These are phyloP conservation scores for Ailuropoda melanoleuca DNA, from an alignment of 2,113 vertebrate genomes.

Conservation along the genomic window DNA sequence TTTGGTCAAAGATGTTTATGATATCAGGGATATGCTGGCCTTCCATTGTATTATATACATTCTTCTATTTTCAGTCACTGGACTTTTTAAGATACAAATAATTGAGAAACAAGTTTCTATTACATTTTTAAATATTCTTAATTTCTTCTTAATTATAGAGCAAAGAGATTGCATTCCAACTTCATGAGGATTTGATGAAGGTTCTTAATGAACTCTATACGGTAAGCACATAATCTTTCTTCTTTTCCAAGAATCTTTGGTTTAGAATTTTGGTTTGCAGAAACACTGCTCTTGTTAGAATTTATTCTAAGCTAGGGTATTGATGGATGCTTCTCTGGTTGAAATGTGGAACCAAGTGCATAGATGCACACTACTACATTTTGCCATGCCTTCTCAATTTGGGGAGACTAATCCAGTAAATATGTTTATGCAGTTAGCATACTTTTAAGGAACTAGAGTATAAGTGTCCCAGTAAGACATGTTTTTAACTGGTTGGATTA, in stretches of 20 bases:
- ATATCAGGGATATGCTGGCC: background rate
- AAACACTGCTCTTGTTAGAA: constrained; percentile 2
- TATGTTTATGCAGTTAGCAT: background rate
- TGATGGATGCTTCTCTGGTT: background rate
- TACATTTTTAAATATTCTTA: constrained; percentile 61
- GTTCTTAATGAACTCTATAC: constrained; percentile 99
- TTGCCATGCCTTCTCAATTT: background rate
- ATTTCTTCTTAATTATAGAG: constrained; percentile 90
- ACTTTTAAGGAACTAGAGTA: background rate
- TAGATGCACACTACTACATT: background rate
- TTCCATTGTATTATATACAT: background rate
- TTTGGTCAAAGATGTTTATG: background rate
- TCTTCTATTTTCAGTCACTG: background rate
- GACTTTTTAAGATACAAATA: constrained; percentile 2
- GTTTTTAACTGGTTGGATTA: background rate
- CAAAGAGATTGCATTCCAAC: constrained; percentile 98
- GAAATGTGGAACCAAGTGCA: background rate
- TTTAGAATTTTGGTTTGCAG: constrained; percentile 17
- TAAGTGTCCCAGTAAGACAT: background rate
- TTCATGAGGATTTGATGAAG: constrained; percentile 99
- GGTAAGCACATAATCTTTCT: constrained; percentile 87
- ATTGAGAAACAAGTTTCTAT: constrained; percentile 48
- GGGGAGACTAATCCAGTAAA: background rate
- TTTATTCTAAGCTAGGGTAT: background rate
- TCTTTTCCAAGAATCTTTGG: constrained; percentile 50